These are phyloP conservation scores for Pituophis catenifer DNA, from an alignment of 2,113 vertebrate genomes.

Conservation along the genomic window DNA sequence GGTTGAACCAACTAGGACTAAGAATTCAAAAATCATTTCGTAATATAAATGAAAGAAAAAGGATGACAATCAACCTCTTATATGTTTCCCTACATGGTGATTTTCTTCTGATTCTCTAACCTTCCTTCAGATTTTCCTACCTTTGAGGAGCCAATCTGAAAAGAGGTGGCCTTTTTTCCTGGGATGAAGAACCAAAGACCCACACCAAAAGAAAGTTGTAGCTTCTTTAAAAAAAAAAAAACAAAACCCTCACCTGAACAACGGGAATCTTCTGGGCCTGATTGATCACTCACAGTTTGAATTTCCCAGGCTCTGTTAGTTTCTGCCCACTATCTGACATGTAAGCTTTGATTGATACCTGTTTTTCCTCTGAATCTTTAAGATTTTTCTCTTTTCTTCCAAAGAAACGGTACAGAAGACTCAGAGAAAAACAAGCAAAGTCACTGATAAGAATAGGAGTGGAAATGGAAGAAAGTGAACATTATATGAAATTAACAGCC, in stretches of 20 bases:
- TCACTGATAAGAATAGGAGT: background rate
- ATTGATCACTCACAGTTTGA: background rate
- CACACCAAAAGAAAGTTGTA: background rate
- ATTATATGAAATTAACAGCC: no score
- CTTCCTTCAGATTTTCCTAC: background rate
- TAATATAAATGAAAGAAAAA: background rate
- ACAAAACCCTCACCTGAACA: background rate
- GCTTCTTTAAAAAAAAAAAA: background rate
- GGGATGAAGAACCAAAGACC: background rate
- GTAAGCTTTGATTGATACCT: background rate
- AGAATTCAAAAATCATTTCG: background rate
- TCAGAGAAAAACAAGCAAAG: background rate
- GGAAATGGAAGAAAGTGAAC: background rate
- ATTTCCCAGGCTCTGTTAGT: background rate
- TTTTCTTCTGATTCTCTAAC: background rate
- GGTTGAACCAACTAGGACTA: background rate
- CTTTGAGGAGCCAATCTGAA: background rate
- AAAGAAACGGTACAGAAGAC: background rate
- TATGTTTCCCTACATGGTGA: background rate
- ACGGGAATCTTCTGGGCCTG: background rate
- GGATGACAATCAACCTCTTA: background rate
- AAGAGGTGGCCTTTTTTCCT: background rate
- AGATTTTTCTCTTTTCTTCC: background rate
- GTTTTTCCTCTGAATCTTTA: background rate
- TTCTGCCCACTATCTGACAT: background rate